Evolutionary conservation across 2,888 invertebrate species (phyloP), one percentile per base, ranked within the genome.

Genomic region (Pogonocherus hispidulus): DNA sequence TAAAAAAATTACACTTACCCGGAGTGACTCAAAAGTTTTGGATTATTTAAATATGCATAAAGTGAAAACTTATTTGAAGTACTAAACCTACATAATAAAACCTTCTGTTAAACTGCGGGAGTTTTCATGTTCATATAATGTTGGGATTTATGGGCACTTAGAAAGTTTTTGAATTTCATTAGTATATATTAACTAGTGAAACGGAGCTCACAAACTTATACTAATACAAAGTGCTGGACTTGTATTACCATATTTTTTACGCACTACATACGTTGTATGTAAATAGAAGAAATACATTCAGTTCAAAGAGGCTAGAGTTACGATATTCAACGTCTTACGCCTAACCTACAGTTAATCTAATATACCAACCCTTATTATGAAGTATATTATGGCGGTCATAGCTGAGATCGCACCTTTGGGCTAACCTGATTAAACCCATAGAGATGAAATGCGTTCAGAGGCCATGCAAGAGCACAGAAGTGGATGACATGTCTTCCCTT

Each of bases 91-190:
- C 37, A 47, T 18, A 55, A 41, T 27, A 55, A 46, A 44, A 57
- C 8, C 16, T 18, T 46, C 27, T 55, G 41, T 22, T 41, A 41
- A 55, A 41, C 41, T 23, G 44, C 22, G 20, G 57, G 27, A 57
- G 44, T 57, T 55, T 55, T 37, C 55, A 46, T 57, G 57, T 57
- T 18, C 44, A 57, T 20, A 44, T 57, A 44, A 44, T 19, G 35
- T 16, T 27, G 44, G 16, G 41, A 46, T 57, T 44, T 57, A 57
- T 57, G 57, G 16, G 22, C 44, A 57, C 57, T 46, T 55, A 37
- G 11, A 44, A 57, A 57, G 57, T 57, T 57, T 57, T 27, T 57
- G 44, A 57, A 57, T 57, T 23, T 57, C 41, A 57, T 57, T 57
- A 57, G 57, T 57, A 57, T 56, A 22, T 41, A 56, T 57, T 57